These are phyloP conservation scores for Chorisops tibialis DNA, from an alignment of 2,888 invertebrate species.

Conservation along the genomic window DNA sequence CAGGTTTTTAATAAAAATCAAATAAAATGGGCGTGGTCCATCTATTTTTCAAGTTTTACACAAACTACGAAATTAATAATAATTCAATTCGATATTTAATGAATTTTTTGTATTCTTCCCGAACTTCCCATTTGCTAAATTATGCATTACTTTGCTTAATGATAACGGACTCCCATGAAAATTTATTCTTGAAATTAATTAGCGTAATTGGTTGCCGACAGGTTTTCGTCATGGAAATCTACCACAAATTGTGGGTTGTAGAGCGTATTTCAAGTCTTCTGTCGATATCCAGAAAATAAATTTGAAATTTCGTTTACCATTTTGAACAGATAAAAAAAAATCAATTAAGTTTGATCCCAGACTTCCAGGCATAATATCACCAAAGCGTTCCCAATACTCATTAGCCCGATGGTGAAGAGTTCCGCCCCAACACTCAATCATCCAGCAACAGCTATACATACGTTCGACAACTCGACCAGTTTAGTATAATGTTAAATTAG, in stretches of 20 bases:
- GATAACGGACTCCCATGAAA: neutral
- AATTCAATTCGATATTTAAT: too few species aligned
- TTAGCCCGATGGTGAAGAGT: constrained; percentile 16
- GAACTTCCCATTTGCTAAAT: too few species aligned
- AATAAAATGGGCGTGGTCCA: too few species aligned
- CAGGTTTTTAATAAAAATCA: too few species aligned
- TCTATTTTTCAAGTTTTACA: too few species aligned
- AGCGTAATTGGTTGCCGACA: constrained; percentile 17
- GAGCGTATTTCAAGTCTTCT: neutral
- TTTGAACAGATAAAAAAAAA: constrained; percentile 2
- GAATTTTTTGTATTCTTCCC: too few species aligned
- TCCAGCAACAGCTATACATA: constrained; percentile 1
- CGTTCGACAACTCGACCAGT: constrained; percentile 2
- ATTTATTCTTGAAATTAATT: constrained; percentile 11
- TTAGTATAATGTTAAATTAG: constrained; percentile 26
- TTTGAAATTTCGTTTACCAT: constrained; percentile 10
- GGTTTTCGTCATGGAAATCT: constrained; percentile 13
- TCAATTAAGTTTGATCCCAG: constrained; percentile 20
- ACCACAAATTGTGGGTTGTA: neutral
- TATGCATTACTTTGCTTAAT: too few species aligned
- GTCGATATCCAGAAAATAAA: neutral
- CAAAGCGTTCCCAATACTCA: constrained; percentile 7
- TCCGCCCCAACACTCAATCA: constrained; percentile 23
- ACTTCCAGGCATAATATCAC: constrained; percentile 2
- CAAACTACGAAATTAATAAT: too few species aligned